phyloP scores from a whole-genome alignment of 2,797 vertebrate genomes.

The Eulemur albifrons region DNA sequence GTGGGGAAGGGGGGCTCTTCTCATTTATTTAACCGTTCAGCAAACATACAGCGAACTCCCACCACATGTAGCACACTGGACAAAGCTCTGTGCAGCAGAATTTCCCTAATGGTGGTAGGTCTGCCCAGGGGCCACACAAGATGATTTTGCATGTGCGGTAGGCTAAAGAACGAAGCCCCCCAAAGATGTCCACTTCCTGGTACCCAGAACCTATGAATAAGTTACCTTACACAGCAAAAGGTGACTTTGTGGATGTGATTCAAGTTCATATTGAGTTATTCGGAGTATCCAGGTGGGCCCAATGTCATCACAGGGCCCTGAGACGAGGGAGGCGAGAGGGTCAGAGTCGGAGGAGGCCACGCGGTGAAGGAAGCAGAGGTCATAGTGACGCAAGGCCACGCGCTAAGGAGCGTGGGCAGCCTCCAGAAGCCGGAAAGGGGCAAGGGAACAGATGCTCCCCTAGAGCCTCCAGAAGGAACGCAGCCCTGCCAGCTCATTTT shows the following conservation, averaged over 20 bases:
- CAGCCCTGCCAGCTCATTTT: not conserved
- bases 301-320: not conserved
- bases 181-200: not conserved
- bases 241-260: not conserved
- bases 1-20: not conserved
- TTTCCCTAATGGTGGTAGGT: not conserved
- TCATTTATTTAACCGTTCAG: not conserved
- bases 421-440: not conserved
- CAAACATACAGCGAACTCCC: not conserved
- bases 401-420: too few relatives aligned
- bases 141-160: rapidly evolving
- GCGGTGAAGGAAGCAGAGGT: not conserved
- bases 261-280: not conserved
- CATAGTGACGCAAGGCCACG: rapidly evolving
- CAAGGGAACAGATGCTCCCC: not conserved
- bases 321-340: not conserved
- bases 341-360: not conserved
- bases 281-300: not conserved
- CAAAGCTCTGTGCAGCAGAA: rapidly evolving
- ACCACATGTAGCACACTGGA: rapidly evolving
- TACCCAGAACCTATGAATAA: not conserved
- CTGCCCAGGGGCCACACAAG: not conserved
- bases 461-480: not conserved
- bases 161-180: not conserved
- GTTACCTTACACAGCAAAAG: not conserved